These are phyloP conservation scores for Xanthorhoe designata DNA, from an alignment of 2,888 invertebrate genomes.

Conservation along the genomic window DNA sequence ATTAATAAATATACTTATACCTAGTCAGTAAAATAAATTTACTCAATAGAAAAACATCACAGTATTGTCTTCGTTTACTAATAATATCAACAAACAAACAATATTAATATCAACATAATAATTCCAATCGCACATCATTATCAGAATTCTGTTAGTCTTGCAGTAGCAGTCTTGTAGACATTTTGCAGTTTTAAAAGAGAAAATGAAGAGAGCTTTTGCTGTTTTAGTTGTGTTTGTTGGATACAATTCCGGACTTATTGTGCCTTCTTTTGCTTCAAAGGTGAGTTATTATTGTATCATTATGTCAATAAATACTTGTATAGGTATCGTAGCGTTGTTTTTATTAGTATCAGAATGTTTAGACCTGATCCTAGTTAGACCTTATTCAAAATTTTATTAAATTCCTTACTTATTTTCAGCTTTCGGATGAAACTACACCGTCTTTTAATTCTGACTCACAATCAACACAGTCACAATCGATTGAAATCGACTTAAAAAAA, in stretches of 20 bases:
- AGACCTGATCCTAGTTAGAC: no score
- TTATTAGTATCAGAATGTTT: background rate
- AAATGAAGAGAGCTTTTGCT: constrained; percentile 65
- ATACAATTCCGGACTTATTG: constrained; percentile 60
- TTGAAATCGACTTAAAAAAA: constrained; percentile 33
- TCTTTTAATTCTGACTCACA: background rate
- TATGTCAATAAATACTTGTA: background rate
- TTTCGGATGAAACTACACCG: background rate
- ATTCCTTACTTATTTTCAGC: constrained; percentile 18
- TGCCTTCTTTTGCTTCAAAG: constrained; percentile 56
- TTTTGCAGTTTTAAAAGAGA: constrained; percentile 34
- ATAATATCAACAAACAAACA: constrained; percentile 19
- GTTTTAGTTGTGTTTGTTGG: constrained; percentile 64
- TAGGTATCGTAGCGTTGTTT: background rate
- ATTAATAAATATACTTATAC: background rate
- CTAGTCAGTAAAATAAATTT: background rate
- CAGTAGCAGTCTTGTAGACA: constrained; percentile 11
- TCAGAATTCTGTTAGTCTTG: constrained; percentile 2
- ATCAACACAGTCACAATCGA: constrained; percentile 3
- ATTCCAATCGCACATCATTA: constrained; percentile 10
- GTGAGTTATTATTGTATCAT: constrained; percentile 54
- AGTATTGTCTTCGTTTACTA: constrained; percentile 12
- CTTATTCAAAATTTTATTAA: no score
- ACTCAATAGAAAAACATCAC: constrained; percentile 4
- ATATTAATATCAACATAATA: constrained; percentile 12